Percentiles rank a stretch among this genome's conserved stretches.
Evolutionary conservation across 2,888 invertebrate species (phyloP).

Genomic region (Conchocele bisecta): DNA sequence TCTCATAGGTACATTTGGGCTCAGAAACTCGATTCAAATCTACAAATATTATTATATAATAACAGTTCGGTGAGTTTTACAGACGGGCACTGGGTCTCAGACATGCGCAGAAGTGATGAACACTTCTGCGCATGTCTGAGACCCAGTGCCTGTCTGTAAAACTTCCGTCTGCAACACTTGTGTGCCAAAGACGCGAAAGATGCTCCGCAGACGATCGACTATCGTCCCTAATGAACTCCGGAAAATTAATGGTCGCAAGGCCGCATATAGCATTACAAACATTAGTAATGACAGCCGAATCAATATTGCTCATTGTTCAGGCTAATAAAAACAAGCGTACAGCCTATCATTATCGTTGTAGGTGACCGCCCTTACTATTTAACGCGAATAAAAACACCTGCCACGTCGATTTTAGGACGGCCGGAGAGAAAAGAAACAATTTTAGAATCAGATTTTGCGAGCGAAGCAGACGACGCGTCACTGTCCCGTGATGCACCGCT

Average conservation of each 20-base stretch:
- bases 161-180: too few species aligned
- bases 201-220: slow-evolving; percentile 29
- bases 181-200: too few species aligned
- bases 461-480: slow-evolving; percentile 2
- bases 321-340: slow-evolving; percentile 18
- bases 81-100: too few species aligned
- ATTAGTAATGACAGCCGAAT: slow-evolving; percentile 40
- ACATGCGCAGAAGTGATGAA: too few species aligned
- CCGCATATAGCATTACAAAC: slow-evolving; percentile 36
- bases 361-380: slow-evolving; percentile 31
- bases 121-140: too few species aligned
- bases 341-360: slow-evolving; percentile 1
- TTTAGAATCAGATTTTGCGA: slow-evolving; percentile 14
- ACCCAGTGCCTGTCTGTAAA: too few species aligned
- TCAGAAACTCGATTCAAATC: too few species aligned
- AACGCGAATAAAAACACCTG: slow-evolving; percentile 53
- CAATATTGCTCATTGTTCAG: slow-evolving; percentile 46
- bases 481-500: slow-evolving; percentile 5
- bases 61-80: too few species aligned
- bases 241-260: slow-evolving; percentile 17
- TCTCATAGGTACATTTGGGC: too few species aligned
- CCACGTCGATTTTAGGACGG: slow-evolving; percentile 37
- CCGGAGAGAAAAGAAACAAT: slow-evolving; percentile 49
- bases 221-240: slow-evolving; percentile 20
- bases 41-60: too few species aligned